Evolutionary conservation across 2,113 vertebrate genomes (phyloP).

Genomic region (Carassius gibelio): DNA sequence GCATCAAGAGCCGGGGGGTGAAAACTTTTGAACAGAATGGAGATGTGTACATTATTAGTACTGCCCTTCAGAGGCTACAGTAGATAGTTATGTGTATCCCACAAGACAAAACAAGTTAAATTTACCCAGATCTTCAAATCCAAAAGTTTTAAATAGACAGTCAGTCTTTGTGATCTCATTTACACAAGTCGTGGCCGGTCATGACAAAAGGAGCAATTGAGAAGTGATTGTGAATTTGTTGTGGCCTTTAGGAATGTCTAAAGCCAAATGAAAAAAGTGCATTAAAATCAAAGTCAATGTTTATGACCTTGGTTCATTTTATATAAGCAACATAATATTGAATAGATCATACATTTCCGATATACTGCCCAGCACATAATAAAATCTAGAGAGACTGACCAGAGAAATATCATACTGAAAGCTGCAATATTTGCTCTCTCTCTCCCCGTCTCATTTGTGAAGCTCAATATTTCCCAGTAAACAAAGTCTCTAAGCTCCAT

Average conservation of each 20-base stretch:
- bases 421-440: not conserved
- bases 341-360: constrained; percentile 1
- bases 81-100: too few relatives aligned
- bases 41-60: too few relatives aligned
- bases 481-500: constrained; percentile 72
- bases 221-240: not conserved
- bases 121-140: too few relatives aligned
- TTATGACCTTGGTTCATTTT: not conserved
- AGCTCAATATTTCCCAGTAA: constrained; percentile 67
- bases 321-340: not conserved
- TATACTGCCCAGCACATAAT: not conserved
- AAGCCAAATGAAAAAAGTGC: constrained; percentile 3
- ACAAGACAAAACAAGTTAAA: too few relatives aligned
- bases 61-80: too few relatives aligned
- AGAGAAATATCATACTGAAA: constrained; percentile 2
- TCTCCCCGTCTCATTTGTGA: constrained; percentile 55
- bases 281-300: not conserved
- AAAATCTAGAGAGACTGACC: constrained; percentile 7
- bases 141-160: too few relatives aligned
- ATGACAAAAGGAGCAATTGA: not conserved
- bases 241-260: constrained; percentile 2
- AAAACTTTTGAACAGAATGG: too few relatives aligned
- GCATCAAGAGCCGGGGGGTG: too few relatives aligned
- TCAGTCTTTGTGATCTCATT: not conserved
- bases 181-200: not conserved